Evolutionary conservation across 2,797 vertebrate species (phyloP).

Genomic region (Amphiprion clarkii): DNA sequence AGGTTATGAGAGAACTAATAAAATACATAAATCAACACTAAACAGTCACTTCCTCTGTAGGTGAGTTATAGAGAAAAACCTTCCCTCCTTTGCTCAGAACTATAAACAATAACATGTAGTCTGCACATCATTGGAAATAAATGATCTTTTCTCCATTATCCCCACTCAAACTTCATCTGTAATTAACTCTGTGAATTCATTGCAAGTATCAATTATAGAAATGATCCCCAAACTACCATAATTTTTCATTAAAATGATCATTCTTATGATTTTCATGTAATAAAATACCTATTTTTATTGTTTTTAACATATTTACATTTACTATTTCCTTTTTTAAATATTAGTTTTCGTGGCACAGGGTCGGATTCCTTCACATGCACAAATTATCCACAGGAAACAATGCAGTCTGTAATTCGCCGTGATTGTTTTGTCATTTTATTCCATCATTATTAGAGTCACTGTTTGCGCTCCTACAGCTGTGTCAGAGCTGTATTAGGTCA

Average conservation of each 20-base stretch:
- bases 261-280: background rate
- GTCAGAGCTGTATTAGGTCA: conserved; percentile 4
- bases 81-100: background rate
- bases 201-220: no score
- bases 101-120: conserved; percentile 6
- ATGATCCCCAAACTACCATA: no score
- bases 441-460: background rate
- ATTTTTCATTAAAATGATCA: no score
- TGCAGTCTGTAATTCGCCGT: background rate
- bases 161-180: background rate
- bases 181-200: background rate
- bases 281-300: background rate
- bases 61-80: background rate
- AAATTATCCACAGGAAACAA: no score
- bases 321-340: background rate
- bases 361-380: background rate
- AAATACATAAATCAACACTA: conserved; percentile 49
- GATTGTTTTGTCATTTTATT: background rate
- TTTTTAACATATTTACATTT: background rate
- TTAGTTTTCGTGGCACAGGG: no score
- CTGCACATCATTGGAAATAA: background rate
- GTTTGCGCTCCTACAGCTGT: background rate
- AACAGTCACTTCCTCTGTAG: background rate
- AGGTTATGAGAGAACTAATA: conserved; percentile 44
- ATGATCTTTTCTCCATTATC: conserved; percentile 4